Percentiles rank a stretch among this genome's conserved stretches.
phyloP scores from a whole-genome alignment of 2,113 vertebrate genomes.

The Patagioenas fasciata region DNA sequence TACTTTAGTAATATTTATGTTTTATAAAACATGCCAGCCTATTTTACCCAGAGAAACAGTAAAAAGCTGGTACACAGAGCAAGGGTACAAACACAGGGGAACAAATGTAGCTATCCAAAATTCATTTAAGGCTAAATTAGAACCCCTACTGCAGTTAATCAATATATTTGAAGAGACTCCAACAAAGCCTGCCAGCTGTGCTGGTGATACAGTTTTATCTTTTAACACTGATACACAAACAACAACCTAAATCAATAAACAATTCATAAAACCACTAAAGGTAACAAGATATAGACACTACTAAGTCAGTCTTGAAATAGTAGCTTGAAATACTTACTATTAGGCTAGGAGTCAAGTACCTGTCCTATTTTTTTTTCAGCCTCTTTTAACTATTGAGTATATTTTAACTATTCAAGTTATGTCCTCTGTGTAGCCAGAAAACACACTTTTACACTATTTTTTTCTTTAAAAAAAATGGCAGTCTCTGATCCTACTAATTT shows the following conservation, averaged over 20 bases:
- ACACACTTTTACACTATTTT: rapidly evolving
- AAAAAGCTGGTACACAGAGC: neutral
- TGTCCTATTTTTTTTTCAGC: neutral
- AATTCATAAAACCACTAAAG: neutral
- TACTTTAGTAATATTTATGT: neutral
- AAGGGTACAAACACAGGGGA: neutral
- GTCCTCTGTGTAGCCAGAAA: neutral
- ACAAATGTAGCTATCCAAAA: neutral
- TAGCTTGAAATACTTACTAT: neutral
- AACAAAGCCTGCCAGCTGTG: neutral
- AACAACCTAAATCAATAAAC: neutral
- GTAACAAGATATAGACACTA: neutral
- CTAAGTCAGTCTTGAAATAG: neutral
- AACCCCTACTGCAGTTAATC: neutral
- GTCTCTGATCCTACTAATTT: neutral
- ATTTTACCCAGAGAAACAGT: neutral
- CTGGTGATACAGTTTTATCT: neutral
- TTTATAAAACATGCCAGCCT: neutral
- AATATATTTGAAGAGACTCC: neutral
- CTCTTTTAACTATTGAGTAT: too few species aligned
- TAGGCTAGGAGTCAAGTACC: neutral
- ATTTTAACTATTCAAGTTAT: neutral
- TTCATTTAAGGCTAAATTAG: neutral
- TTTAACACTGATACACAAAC: neutral
- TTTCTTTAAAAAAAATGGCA: neutral